Conservation (phyloP, 2,113 vertebrate species). For the Megaleporinus macrocephalus region DNA sequence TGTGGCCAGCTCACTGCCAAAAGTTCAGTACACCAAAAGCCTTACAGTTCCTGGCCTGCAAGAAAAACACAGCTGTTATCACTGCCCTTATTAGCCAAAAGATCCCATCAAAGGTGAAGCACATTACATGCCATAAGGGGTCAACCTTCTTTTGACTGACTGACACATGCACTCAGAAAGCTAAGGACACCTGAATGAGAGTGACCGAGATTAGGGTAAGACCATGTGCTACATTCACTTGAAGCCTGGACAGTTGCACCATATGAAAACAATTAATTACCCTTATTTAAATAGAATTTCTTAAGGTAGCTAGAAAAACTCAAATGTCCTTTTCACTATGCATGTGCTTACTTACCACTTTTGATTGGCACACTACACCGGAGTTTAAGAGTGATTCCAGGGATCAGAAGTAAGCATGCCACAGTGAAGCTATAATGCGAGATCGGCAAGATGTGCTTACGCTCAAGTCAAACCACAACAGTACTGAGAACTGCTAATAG, state of each 20-base stretch:
- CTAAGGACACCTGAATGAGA: background rate
- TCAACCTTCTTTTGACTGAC: conserved; percentile 11
- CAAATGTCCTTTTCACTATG: no score
- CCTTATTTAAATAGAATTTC: background rate
- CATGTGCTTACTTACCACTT: no score
- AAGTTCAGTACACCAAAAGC: conserved; percentile 19
- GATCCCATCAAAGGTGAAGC: conserved; percentile 47
- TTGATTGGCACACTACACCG: no score
- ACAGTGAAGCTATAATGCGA: no score
- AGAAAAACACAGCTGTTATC: conserved; percentile 51
- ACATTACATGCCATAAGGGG: conserved; percentile 22
- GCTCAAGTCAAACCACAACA: no score
- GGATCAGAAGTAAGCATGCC: no score
- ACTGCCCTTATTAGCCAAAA: background rate
- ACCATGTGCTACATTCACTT: background rate
- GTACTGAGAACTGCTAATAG: no score
- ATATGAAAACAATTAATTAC: background rate
- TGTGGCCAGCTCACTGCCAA: background rate
- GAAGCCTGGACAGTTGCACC: background rate
- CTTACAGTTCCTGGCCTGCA: background rate
- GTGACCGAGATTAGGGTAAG: background rate
- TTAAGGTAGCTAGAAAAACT: no score
- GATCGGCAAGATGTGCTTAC: no score
- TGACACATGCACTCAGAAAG: background rate
- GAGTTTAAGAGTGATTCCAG: no score